These are phyloP conservation scores for Dendrolimus pini DNA, from an alignment of 2,888 invertebrate species.

Conservation along the genomic window DNA sequence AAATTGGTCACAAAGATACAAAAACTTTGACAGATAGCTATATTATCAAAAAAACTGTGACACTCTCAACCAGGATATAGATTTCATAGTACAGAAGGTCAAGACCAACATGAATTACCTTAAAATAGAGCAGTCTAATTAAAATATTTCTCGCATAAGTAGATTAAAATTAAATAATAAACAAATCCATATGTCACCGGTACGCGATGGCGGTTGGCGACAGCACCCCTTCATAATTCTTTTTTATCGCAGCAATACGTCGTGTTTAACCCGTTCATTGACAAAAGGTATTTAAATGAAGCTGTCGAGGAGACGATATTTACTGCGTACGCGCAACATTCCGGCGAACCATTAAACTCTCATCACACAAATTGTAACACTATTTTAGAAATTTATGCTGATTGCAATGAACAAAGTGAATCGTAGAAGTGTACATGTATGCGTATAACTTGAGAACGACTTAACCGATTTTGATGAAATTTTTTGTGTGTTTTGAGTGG, in stretches of 20 bases:
- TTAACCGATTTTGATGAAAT: too few species aligned
- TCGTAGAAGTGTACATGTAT: too few species aligned
- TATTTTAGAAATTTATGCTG: not conserved
- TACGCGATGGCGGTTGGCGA: conserved; percentile 24
- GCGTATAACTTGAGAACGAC: too few species aligned
- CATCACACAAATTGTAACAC: conserved; percentile 31
- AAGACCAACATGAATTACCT: not conserved
- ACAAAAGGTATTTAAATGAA: conserved; percentile 77
- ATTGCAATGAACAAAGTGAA: too few species aligned
- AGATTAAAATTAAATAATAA: conserved; percentile 50
- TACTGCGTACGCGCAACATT: conserved; percentile 56
- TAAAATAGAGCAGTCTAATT: conserved; percentile 38
- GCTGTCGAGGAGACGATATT: conserved; percentile 68
- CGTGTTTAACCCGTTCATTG: conserved; percentile 73
- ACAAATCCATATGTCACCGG: conserved; percentile 35
- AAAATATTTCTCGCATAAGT: conserved; percentile 63
- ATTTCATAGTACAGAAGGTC: too few species aligned
- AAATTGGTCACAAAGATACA: too few species aligned
- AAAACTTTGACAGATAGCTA: too few species aligned
- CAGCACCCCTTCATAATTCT: conserved; percentile 60
- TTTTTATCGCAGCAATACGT: conserved; percentile 59
- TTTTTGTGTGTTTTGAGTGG: too few species aligned
- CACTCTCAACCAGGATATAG: too few species aligned
- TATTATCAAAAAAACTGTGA: too few species aligned
- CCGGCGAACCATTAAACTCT: conserved; percentile 45